A percentile compares a stretch with the other conserved stretches of the same genome.
Evolutionary conservation across 1,140 invertebrate species (phyloP).

Genomic region (Drosophila pruinosa): DNA sequence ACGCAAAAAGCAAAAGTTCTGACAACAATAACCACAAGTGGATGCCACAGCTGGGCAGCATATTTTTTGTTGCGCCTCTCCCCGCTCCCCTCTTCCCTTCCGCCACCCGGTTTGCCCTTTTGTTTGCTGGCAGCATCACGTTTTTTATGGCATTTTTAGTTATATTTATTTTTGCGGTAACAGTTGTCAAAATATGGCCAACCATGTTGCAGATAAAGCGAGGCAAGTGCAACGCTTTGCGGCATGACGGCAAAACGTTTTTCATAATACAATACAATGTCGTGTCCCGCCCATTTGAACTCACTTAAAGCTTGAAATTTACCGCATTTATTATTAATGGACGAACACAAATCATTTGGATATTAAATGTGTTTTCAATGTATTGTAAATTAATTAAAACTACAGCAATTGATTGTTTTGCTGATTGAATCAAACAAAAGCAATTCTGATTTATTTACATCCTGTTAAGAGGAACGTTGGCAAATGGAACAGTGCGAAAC

Average conservation of each 20-base stretch:
- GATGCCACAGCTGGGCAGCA: slow-evolving; percentile 61
- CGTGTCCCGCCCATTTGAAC: too few species aligned
- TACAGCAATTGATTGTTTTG: too few species aligned
- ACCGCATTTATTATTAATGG: not conserved
- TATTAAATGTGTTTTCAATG: not conserved
- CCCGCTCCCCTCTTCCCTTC: not conserved
- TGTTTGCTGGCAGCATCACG: not conserved
- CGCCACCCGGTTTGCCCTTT: not conserved
- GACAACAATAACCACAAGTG: slow-evolving; percentile 78
- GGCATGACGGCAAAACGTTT: slow-evolving; percentile 9
- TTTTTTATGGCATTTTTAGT: slow-evolving; percentile 52
- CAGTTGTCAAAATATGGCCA: slow-evolving; percentile 78
- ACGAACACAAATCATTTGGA: not conserved
- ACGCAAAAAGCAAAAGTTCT: slow-evolving; percentile 71
- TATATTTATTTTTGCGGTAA: slow-evolving; percentile 71
- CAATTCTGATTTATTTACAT: too few species aligned
- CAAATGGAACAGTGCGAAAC: not conserved
- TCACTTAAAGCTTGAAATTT: not conserved
- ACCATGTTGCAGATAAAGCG: slow-evolving; percentile 40
- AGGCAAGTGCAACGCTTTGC: slow-evolving; percentile 2
- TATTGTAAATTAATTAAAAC: not conserved
- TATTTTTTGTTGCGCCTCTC: slow-evolving; percentile 34
- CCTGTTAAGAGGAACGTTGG: too few species aligned
- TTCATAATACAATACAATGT: too few species aligned
- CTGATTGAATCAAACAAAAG: not conserved